Percentiles rank a stretch among this genome's conserved stretches.
Conservation (phyloP, 30 jellyfish, hydroid and myxozoan genomes). For the Cassiopea andromeda region DNA sequence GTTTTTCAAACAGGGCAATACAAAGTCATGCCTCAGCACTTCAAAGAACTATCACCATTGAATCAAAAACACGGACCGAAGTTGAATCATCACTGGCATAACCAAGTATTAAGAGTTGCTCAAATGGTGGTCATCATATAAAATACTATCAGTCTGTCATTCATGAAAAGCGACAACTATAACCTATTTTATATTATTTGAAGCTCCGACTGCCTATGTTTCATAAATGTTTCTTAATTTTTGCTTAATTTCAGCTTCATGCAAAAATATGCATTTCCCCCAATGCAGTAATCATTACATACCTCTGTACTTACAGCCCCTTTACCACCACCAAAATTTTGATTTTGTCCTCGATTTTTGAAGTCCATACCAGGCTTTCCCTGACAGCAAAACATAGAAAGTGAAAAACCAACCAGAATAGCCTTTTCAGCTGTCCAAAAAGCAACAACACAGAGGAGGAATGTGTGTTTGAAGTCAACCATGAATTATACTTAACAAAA, state of each 20-base stretch:
- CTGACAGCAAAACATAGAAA: background rate
- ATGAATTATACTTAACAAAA: too few relatives aligned
- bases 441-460: background rate
- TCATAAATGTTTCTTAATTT: too few relatives aligned
- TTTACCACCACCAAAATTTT: slow-evolving; percentile 33
- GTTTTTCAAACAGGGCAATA: background rate
- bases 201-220: too few relatives aligned
- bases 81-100: slow-evolving; percentile 75
- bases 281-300: background rate
- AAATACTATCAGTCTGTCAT: too few relatives aligned
- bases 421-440: background rate
- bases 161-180: too few relatives aligned
- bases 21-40: slow-evolving; percentile 63
- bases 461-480: too few relatives aligned
- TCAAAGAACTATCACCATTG: slow-evolving; percentile 26
- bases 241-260: too few relatives aligned
- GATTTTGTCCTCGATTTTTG: slow-evolving; percentile 27
- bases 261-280: too few relatives aligned
- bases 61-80: slow-evolving; percentile 78
- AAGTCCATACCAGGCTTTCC: slow-evolving; percentile 51
- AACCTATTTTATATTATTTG: too few relatives aligned
- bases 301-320: slow-evolving; percentile 50
- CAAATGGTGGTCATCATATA: too few relatives aligned
- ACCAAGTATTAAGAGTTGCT: background rate
- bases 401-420: background rate